phyloP scores from a whole-genome alignment of 2,888 invertebrate genomes.

The Busseola fusca region DNA sequence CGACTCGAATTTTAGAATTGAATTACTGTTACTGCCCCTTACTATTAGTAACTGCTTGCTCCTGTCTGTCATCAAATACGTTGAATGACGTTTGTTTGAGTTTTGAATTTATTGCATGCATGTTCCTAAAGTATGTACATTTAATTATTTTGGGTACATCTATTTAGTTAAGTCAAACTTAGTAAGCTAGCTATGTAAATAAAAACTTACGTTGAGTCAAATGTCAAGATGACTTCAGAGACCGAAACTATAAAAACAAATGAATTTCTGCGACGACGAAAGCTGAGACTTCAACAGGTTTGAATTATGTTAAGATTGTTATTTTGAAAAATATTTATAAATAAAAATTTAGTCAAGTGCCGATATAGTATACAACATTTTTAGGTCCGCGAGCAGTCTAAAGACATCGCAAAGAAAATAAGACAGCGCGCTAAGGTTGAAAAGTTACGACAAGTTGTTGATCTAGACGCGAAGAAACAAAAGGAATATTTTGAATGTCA shows the following conservation, averaged over 20 bases:
- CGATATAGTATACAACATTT: slow-evolving; percentile 60
- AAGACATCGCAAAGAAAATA: slow-evolving; percentile 85
- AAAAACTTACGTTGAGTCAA: slow-evolving; percentile 49
- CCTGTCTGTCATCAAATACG: slow-evolving; percentile 56
- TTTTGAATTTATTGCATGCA: slow-evolving; percentile 28
- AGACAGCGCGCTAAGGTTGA: slow-evolving; percentile 83
- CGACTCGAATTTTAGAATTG: not conserved
- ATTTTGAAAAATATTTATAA: slow-evolving; percentile 29
- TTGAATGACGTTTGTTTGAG: slow-evolving; percentile 54
- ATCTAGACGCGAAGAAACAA: slow-evolving; percentile 77
- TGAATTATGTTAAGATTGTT: slow-evolving; percentile 59
- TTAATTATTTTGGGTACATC: slow-evolving; percentile 7
- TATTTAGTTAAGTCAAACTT: slow-evolving; percentile 23
- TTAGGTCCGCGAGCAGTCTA: slow-evolving; percentile 88
- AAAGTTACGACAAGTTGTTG: slow-evolving; percentile 75
- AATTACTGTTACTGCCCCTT: not conserved
- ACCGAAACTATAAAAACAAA: slow-evolving; percentile 83
- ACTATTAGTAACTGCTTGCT: not conserved
- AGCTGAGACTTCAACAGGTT: slow-evolving; percentile 86
- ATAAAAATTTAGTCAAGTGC: slow-evolving; percentile 51
- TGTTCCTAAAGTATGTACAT: slow-evolving; percentile 1
- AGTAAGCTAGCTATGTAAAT: slow-evolving; percentile 36
- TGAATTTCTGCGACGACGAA: slow-evolving; percentile 84
- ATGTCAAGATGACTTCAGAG: slow-evolving; percentile 83
- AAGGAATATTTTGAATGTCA: slow-evolving; percentile 80